Percentiles rank a stretch among this genome's conserved stretches.
Conservation (phyloP, 2,797 vertebrate species). For the Crenuchus spilurus region DNA sequence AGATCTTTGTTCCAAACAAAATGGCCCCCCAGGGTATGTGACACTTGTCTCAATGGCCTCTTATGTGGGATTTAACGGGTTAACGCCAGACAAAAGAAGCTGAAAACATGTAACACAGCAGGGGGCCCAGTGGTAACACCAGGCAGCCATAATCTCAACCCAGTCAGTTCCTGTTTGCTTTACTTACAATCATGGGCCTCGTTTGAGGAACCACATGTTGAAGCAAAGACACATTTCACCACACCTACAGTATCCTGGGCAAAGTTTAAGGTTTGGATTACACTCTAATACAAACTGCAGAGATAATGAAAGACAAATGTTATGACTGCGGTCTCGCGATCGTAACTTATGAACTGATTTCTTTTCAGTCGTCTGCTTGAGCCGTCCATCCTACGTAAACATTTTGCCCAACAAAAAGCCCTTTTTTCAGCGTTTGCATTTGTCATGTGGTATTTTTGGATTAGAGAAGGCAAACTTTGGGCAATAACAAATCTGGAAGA, state of each 20-base stretch:
- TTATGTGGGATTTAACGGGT: conserved; percentile 84
- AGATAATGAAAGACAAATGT: conserved; percentile 23
- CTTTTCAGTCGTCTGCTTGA: neutral
- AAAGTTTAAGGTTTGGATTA: conserved; percentile 8
- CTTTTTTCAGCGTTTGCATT: neutral
- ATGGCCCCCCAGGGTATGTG: conserved; percentile 79
- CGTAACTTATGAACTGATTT: neutral
- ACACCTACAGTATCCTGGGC: neutral
- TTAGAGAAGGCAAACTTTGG: neutral
- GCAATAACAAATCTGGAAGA: neutral
- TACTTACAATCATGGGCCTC: conserved; percentile 56
- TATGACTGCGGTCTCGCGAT: conserved; percentile 1
- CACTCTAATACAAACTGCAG: neutral
- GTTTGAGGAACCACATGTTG: conserved; percentile 25
- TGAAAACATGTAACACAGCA: conserved; percentile 79
- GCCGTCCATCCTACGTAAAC: neutral
- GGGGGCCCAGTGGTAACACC: conserved; percentile 75
- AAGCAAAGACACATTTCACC: conserved; percentile 12
- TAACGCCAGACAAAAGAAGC: conserved; percentile 81
- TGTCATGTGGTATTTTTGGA: neutral
- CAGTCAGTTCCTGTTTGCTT: conserved; percentile 69
- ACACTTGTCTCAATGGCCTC: conserved; percentile 79
- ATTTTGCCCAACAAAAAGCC: neutral
- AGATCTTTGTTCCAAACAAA: conserved; percentile 81
- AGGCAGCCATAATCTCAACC: conserved; percentile 73